Evolutionary conservation across 92 coral and sea anemone species (phyloP), one percentile per base, ranked within the genome.

Genomic region (Scolanthus callimorphus): DNA sequence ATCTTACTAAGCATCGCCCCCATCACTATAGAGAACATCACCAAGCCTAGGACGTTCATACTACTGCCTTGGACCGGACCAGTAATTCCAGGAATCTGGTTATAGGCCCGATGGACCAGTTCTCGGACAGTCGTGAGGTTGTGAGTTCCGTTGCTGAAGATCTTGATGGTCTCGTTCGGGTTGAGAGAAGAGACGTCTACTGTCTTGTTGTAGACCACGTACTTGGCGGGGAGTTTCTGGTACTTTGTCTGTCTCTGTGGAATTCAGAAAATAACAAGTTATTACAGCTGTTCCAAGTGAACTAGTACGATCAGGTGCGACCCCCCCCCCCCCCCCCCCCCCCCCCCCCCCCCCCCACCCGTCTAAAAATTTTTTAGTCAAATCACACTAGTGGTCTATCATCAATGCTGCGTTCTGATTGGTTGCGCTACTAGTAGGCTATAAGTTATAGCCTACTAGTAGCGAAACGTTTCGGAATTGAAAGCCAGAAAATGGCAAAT

Each of bases 1-100:
- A 83, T 83, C 47, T 70, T 39, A 29, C 90, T 78, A 23, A 83
- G 48, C 56, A 77, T 67, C 39, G 80, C 80, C 27, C 90, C 90
- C 49, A 83, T 55, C n/a, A 69, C 84, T 25, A 83, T 74, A 29
- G 84, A 83, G 49, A 83, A 76, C 62, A 71, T 50, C 10, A 83
- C 83, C 66, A 83, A 29, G 10, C 90, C 90, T 13, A 83, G 76
- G 1, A 82, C 74, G 44, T 82, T 82, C 84, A 77, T 77, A 10
- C 47, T 2, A 20, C 67, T 74, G 24, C 81, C 81, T 3, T 25
- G 74, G 1, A 65, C 53, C 15, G 64, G 70, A 9, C 29, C 17
- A 17, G 67, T 56, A 0, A 73, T 73, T 6, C 17, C 67, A 11
- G 81, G 81, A 1, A 74, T 68, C 11, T 64, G 43, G 48, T 27